Evolutionary conservation across 2,113 vertebrate genomes (phyloP).

Genomic region (Mormyrus lacerda): DNA sequence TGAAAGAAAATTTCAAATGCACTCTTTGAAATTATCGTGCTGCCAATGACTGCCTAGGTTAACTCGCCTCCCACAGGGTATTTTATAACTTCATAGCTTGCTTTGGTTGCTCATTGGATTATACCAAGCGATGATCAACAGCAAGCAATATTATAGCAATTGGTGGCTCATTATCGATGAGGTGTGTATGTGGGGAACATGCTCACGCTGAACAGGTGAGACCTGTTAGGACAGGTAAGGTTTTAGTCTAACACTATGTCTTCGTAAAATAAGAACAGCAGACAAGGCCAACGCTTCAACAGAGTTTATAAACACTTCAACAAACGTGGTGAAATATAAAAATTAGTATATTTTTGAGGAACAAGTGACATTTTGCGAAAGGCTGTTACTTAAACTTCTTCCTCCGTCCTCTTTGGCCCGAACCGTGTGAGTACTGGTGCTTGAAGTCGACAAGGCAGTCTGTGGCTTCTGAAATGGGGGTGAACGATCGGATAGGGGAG

Average conservation of each 20-base stretch:
- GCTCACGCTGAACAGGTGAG: background rate
- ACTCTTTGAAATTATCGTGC: background rate
- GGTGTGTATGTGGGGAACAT: background rate
- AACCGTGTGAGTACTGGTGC: constrained; percentile 36
- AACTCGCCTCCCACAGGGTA: background rate
- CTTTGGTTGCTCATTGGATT: background rate
- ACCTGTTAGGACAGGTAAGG: background rate
- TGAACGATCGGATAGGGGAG: constrained; percentile 63
- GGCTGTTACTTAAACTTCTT: constrained; percentile 36
- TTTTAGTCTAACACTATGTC: background rate
- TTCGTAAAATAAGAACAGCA: background rate
- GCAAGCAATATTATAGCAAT: background rate
- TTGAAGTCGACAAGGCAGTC: constrained; percentile 67
- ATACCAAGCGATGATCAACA: background rate
- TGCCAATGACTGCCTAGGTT: background rate
- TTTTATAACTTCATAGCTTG: background rate
- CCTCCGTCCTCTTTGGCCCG: constrained; percentile 36
- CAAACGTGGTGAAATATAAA: constrained; percentile 12
- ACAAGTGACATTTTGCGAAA: background rate
- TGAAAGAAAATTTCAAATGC: background rate
- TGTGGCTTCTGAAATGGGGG: constrained; percentile 66
- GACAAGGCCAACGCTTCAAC: background rate
- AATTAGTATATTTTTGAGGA: background rate
- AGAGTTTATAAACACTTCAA: constrained; percentile 21
- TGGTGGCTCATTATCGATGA: background rate